Base-by-base conservation (phyloP, 2,888 invertebrate species). In the Nomada ferruginata region DNA sequence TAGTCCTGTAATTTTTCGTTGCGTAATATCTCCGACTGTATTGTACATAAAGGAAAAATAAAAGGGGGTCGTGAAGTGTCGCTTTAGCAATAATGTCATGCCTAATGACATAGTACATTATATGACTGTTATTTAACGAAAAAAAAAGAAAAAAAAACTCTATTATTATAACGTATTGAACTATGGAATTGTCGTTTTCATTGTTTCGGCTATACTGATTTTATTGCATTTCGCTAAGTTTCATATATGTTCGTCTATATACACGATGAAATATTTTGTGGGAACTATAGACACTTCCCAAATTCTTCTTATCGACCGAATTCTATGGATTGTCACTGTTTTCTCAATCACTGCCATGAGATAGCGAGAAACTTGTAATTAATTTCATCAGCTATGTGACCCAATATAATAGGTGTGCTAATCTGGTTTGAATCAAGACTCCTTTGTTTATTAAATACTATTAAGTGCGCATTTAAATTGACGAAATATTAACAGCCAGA, bases 61-160 rank as follows among this genome's bases (percentile, higher is more conserved):
- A 36, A 36, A 5, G 36, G 36, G 50, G 29, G 5, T 60, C 29
- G 42, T 11, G 47, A 64, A 47, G 26, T 66, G 55, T 18, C 68
- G 72, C 64, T 72, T 76, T 69, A 82, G 83, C 75, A 76, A 79
- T 82, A 82, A 83, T 65, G 64, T 65, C 69, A 76, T 68, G 26
- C 55, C 53, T 60, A 57, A 44, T 36, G 50, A 55, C 73, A 76
- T 55, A n/a, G 42, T 23, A 57, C 50, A 26, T 69, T 69, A 53
- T 13, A 7, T 5, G 29, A 57, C 52, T 73, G 57, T 75, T 79
- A 68, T 73, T 71, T 66, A 76, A 81, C 70, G 42, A 69, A 44
- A 64, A 78, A 52, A 73, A 79, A 7, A 29, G 29, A 29, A 9
- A 36, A 36, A 10, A 47, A 47, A 15, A 13, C 47, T 60, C 47